Evolutionary conservation across 2,113 vertebrate genomes (phyloP), one percentile per base, ranked within the genome.

Genomic region (Caranx melampygus): DNA sequence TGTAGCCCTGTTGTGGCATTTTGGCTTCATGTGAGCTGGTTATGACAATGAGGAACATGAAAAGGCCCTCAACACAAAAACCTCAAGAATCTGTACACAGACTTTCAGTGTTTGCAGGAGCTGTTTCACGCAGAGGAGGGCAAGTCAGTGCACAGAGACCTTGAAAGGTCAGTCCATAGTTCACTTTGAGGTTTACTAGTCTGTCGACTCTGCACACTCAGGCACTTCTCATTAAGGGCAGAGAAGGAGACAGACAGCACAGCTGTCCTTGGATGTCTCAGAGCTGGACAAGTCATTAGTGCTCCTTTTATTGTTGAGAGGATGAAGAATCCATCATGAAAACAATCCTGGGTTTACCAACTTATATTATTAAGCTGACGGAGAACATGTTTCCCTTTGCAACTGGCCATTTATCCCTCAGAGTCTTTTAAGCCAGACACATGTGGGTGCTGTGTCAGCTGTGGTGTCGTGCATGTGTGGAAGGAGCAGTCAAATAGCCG

Each of bases 141-240:
- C n/a, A 31, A 83, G 62, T 83, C 77, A 31, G 82, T 10, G 37
- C 66, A 79, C 63, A 9, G 54, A 78, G 81, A 82, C 72, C 37
- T 14, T 1, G 9, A 65, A 59, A 76, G 82, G 87, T 91, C 86
- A 78, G 72, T 82, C 40, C 57, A n/a, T n/a, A 77, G 90, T 87
- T 90, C 87, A 86, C 69, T 65, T 33, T 72, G 78, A 87, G 90
- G 88, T 91, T 88, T 91, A 87, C 80, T 83, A 54, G 63, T 72
- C 81, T 87, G 82, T 83, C 69, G 86, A 81, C 79, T 86, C 76
- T 80, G 74, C 9, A 20, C 72, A 69, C 7, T 26, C 77, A 74
- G 74, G 75, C 84, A 58, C 80, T 82, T 87, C 84, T 90, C 81
- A 88, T 84, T 86, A 84, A 76, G 72, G 52, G 60, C 72, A 37